Evolutionary conservation across 2,888 invertebrate species (phyloP).

Genomic region (Pachliopta kotzebuea): DNA sequence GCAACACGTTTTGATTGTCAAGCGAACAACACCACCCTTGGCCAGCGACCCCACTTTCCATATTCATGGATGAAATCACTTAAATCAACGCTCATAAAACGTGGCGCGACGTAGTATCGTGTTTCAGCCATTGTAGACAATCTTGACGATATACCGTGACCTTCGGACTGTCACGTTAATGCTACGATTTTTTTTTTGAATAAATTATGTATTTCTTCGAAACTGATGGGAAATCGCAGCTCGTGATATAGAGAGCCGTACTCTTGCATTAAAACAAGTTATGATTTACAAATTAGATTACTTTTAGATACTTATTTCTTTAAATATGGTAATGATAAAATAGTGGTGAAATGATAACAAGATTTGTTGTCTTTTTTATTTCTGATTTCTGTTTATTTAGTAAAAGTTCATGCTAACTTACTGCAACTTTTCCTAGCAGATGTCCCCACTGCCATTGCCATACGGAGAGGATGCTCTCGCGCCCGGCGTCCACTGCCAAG

Average conservation of each 20-base stretch:
- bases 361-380: no score
- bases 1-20: slow-evolving; percentile 10
- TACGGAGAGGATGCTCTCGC: slow-evolving; percentile 93
- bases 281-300: no score
- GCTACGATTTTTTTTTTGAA: not conserved
- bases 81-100: slow-evolving; percentile 5
- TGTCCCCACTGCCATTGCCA: slow-evolving; percentile 98
- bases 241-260: not conserved
- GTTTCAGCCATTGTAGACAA: slow-evolving; percentile 5
- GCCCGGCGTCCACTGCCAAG: slow-evolving; percentile 92
- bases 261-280: not conserved
- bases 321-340: no score
- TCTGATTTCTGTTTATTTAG: no score
- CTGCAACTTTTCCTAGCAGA: slow-evolving; percentile 95
- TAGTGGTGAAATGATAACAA: no score
- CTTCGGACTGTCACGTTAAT: slow-evolving; percentile 9
- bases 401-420: slow-evolving; percentile 72
- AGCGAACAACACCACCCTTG: slow-evolving; percentile 1
- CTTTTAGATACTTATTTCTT: no score
- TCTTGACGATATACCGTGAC: slow-evolving; percentile 7
- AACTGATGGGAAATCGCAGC: not conserved
- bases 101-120: slow-evolving; percentile 2
- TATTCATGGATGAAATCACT: slow-evolving; percentile 4
- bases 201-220: not conserved
- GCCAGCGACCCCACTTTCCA: slow-evolving; percentile 3